Percentiles rank a stretch among this genome's conserved stretches.
Evolutionary conservation across 2,797 vertebrate species (phyloP).

Genomic region (Phylloscopus collybita): DNA sequence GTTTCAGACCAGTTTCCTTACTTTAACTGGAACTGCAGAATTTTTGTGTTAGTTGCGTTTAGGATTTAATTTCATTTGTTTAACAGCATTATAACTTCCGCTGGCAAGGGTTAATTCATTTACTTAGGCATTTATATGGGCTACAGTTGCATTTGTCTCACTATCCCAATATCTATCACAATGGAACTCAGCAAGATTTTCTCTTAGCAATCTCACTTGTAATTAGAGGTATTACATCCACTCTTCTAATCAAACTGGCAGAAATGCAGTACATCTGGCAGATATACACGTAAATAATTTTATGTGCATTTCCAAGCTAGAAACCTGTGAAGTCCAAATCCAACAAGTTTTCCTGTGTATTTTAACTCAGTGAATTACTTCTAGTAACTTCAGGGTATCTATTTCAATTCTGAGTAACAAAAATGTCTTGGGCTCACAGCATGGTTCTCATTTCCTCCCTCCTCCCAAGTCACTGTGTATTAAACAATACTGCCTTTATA

Average conservation of each 20-base stretch:
- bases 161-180: slow-evolving; percentile 34
- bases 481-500: slow-evolving; percentile 37
- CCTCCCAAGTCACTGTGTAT: slow-evolving; percentile 28
- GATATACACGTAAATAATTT: background rate
- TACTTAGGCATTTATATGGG: slow-evolving; percentile 28
- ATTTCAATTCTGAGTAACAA: background rate
- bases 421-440: slow-evolving; percentile 24
- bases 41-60: background rate
- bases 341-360: background rate
- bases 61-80: slow-evolving; percentile 39
- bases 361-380: background rate
- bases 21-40: slow-evolving; percentile 8
- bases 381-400: background rate
- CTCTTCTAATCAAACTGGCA: slow-evolving; percentile 20
- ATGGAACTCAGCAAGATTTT: slow-evolving; percentile 18
- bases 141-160: slow-evolving; percentile 10
- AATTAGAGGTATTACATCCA: slow-evolving; percentile 19
- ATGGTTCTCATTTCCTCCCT: slow-evolving; percentile 18
- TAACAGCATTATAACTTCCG: slow-evolving; percentile 32
- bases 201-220: background rate
- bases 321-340: background rate
- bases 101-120: slow-evolving; percentile 30
- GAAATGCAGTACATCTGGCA: background rate
- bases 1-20: background rate
- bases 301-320: background rate